Evolutionary conservation across 2,113 vertebrate genomes (phyloP), one percentile per base, ranked within the genome.

Genomic region (Megaleporinus macrocephalus): DNA sequence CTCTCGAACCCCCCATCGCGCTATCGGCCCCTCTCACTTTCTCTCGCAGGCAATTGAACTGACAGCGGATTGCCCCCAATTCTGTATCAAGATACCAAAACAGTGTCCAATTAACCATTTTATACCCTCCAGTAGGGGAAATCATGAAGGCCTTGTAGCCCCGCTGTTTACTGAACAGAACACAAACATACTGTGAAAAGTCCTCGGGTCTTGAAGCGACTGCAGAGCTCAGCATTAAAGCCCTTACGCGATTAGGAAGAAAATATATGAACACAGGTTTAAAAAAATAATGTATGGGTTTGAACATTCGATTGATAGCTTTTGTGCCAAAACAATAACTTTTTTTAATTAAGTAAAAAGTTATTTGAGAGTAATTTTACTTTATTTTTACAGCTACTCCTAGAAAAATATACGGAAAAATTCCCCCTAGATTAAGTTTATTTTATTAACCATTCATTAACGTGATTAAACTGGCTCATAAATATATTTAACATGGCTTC

Each of bases 61-160:
- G 29, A 14, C 47, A 36, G 30, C 11, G 22, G 33, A 16, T 53
- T 66, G 26, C 62, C 20, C 36, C 27, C 29, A 5, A 53, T 55
- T 55, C 36, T 11, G 44, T 4, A 70, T 24, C 66, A 70, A n/a
- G 20, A 44, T 36, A 24, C 33, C 33, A 70, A 11, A n/a, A 44
- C 66, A 70, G 33, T 44, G 66, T n/a, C 20, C 36, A 44, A 44
- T 70, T 70, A n/a, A 44, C 33, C 44, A 44, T 44, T 70, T 70
- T 33, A 36, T 3, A 15, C 63, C 41, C 30, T 22, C 65, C 65
- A 66, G 18, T 20, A 36, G 29, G 63, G 29, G 16, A 2, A 66
- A 66, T 59, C 57, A 61, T 44, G 20, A 12, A 70, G 36, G 41
- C 66, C 24, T 10, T 44, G 41, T 18, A 59, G 57, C 14, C 24